Conservation (phyloP, 2,888 invertebrate species). For the Gibbula magus region DNA sequence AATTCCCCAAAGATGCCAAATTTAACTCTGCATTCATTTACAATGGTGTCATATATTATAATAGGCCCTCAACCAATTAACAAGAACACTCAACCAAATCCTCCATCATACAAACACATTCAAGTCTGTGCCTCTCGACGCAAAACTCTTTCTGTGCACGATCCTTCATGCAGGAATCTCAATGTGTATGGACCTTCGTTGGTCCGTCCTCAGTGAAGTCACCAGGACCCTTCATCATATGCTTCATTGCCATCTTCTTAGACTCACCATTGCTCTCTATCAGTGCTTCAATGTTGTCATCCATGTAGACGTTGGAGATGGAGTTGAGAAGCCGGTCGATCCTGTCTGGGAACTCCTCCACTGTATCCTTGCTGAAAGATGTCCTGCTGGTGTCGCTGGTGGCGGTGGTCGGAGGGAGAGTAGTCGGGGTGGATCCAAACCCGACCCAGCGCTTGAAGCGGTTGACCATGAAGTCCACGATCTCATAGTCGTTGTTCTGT, state of each 20-base stretch:
- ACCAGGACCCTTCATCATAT: not conserved
- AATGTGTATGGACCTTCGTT: not conserved
- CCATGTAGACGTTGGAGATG: slow-evolving; percentile 72
- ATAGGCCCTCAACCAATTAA: too few species aligned
- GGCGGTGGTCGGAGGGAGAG: not conserved
- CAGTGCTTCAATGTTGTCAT: slow-evolving; percentile 40
- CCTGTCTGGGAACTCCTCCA: slow-evolving; percentile 71
- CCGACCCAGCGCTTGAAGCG: slow-evolving; percentile 66
- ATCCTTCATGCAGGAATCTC: not conserved
- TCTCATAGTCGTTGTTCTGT: slow-evolving; percentile 74
- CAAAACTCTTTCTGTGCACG: too few species aligned
- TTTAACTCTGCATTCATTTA: too few species aligned
- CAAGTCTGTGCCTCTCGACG: too few species aligned
- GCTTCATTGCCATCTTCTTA: not conserved
- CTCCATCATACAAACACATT: too few species aligned
- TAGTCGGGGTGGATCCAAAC: slow-evolving; percentile 39
- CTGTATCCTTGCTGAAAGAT: not conserved
- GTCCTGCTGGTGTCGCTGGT: not conserved
- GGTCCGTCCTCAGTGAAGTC: slow-evolving; percentile 3
- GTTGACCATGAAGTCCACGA: slow-evolving; percentile 72
- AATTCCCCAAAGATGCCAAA: too few species aligned
- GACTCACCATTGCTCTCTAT: not conserved
- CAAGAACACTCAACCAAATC: too few species aligned
- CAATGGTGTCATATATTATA: too few species aligned
- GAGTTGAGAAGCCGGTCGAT: slow-evolving; percentile 72